Evolutionary conservation across 2,888 invertebrate species (phyloP), one percentile per base, ranked within the genome.

Genomic region (Yponomeuta sedellus): DNA sequence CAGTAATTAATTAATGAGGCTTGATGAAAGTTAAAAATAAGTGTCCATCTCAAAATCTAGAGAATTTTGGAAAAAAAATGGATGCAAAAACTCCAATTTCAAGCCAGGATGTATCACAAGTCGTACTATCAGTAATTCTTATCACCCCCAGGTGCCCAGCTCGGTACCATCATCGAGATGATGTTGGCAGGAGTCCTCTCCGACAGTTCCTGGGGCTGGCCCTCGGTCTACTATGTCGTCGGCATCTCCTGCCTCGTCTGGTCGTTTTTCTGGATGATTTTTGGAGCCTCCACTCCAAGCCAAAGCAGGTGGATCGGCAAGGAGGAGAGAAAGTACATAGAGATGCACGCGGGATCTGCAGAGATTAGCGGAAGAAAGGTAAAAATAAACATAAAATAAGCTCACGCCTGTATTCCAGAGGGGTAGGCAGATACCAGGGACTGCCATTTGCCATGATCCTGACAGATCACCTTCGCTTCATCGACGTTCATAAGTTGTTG

Each of bases 81-180:
- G n/a, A n/a, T n/a, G n/a, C n/a, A n/a, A n/a, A n/a, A n/a, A n/a
- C n/a, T n/a, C n/a, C n/a, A n/a, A n/a, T n/a, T n/a, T n/a, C n/a
- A n/a, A n/a, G n/a, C n/a, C n/a, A n/a, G n/a, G n/a, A n/a, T n/a
- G n/a, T n/a, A n/a, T n/a, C n/a, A 25, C 25, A 25, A 25, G 5
- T 5, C 25, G 1, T 12, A 16, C 16, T 16, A 12, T 16, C 12
- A 52, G 34, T 1, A 0, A 34, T 19, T 63, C 61, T 63, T 39
- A 61, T 64, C 34, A 8, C 12, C 44, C 44, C 67, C 84, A 86
- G 97, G 97, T 39, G 93, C 94, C n/a, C 96, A 96, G 78, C 92
- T 97, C 10, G 97, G 97, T 11, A 97, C 96, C 0, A 95, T 96
- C 2, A 84, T 96, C 10, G 94, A 96, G 73, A 85, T 96, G 84